Conservation (phyloP, 1,140 invertebrate genomes). For the Campoletis sonorensis region DNA sequence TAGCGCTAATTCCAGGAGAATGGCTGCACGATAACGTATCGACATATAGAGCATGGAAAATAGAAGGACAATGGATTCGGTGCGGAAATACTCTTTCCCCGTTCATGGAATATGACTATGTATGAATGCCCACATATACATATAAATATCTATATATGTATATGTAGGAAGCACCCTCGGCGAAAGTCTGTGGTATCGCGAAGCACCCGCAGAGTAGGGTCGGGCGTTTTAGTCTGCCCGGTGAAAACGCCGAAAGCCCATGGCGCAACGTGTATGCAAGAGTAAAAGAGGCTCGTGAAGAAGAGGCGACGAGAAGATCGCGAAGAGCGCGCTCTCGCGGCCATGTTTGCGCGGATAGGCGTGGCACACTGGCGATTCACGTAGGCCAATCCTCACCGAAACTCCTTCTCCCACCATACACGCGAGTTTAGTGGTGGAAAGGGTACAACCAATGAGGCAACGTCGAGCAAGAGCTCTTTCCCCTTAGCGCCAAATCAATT, state of each 20-base stretch:
- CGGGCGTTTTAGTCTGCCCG: conserved; percentile 1
- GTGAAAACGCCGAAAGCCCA: not conserved
- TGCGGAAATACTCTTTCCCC: not conserved
- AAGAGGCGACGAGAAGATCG: conserved; percentile 52
- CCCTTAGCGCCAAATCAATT: conserved; percentile 52
- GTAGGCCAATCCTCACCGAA: not conserved
- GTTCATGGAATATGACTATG: not conserved
- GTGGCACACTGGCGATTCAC: conserved; percentile 59
- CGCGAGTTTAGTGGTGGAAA: conserved; percentile 20
- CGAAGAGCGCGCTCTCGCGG: conserved; percentile 61
- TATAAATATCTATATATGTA: not conserved
- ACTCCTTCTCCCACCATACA: not conserved
- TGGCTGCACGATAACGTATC: not conserved
- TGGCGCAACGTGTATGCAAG: not conserved
- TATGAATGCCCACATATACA: not conserved
- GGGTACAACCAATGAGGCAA: conserved; percentile 23
- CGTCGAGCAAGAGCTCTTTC: conserved; percentile 59
- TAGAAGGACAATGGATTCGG: not conserved
- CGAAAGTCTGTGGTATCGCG: not conserved
- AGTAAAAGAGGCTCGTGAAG: conserved; percentile 19
- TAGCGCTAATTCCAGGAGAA: not conserved
- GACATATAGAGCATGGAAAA: not conserved
- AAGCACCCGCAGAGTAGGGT: conserved; percentile 2
- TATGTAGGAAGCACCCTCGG: conserved; percentile 4
- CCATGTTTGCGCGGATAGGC: conserved; percentile 77